Evolutionary conservation across 2,888 invertebrate species (phyloP).

Genomic region (Notocelia uddmanniana): DNA sequence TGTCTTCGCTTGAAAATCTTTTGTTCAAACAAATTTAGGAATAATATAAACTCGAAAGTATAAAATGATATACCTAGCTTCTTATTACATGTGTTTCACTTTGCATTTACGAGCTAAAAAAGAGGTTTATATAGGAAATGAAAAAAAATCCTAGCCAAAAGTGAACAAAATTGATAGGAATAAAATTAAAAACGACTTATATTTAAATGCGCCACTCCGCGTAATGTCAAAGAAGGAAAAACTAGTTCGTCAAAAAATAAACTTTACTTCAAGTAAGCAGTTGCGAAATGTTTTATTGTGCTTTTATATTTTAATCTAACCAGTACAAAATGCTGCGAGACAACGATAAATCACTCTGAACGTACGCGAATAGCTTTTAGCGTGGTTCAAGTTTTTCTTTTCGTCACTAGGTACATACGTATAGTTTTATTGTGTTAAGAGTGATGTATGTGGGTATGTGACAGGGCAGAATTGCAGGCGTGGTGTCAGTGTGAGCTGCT

Average conservation of each 20-base stretch:
- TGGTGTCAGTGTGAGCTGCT: conserved; percentile 36
- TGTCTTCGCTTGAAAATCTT: not conserved
- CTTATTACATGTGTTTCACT: no score
- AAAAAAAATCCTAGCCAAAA: no score
- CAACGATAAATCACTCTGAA: conserved; percentile 52
- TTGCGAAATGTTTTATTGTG: not conserved
- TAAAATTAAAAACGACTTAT: no score
- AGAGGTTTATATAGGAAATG: no score
- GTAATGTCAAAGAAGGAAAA: not conserved
- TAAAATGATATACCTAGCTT: no score
- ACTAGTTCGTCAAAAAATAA: not conserved
- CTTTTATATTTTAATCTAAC: conserved; percentile 27
- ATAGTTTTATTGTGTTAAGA: conserved; percentile 54
- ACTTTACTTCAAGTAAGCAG: not conserved
- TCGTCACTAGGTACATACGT: conserved; percentile 48
- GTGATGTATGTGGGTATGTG: conserved; percentile 52
- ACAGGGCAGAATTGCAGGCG: conserved; percentile 46
- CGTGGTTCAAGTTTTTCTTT: conserved; percentile 51
- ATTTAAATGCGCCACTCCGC: no score
- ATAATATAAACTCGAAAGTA: no score
- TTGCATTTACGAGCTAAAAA: no score
- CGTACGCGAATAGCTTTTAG: conserved; percentile 48
- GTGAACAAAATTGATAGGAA: no score
- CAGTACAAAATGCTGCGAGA: conserved; percentile 23
- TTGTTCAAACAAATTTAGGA: not conserved